Evolutionary conservation across 2,113 vertebrate species (phyloP).

Genomic region (Aleadryas rufinucha): DNA sequence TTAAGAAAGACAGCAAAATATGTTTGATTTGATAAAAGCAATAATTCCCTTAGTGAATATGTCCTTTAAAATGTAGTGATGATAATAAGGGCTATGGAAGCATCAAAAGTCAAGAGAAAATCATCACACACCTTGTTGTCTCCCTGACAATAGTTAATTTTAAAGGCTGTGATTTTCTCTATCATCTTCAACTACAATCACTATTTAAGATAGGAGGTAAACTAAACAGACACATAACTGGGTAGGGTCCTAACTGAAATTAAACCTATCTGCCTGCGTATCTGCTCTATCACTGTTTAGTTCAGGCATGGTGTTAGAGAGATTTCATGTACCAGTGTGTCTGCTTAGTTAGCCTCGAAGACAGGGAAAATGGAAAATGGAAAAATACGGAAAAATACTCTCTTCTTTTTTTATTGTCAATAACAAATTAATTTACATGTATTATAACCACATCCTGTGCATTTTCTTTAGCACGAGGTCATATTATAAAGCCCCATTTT

Average conservation of each 20-base stretch:
- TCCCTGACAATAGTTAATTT: not conserved
- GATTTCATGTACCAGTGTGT: not conserved
- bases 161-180: not conserved
- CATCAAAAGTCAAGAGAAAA: not conserved
- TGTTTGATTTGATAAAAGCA: not conserved
- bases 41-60: not conserved
- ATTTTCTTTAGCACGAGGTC: not conserved
- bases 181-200: not conserved
- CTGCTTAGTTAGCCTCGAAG: not conserved
- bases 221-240: not conserved
- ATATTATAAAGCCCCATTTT: not conserved
- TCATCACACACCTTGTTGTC: not conserved
- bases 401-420: not conserved
- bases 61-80: not conserved
- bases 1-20: not conserved
- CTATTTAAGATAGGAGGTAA: not conserved
- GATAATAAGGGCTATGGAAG: not conserved
- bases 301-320: not conserved
- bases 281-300: not conserved
- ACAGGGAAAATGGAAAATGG: too few relatives aligned
- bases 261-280: not conserved
- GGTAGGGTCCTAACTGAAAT: not conserved
- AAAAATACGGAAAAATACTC: not conserved
- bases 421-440: not conserved
- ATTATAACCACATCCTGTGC: not conserved